These are phyloP conservation scores for Chromis chromis DNA, from an alignment of 2,797 vertebrate genomes.

Conservation along the genomic window DNA sequence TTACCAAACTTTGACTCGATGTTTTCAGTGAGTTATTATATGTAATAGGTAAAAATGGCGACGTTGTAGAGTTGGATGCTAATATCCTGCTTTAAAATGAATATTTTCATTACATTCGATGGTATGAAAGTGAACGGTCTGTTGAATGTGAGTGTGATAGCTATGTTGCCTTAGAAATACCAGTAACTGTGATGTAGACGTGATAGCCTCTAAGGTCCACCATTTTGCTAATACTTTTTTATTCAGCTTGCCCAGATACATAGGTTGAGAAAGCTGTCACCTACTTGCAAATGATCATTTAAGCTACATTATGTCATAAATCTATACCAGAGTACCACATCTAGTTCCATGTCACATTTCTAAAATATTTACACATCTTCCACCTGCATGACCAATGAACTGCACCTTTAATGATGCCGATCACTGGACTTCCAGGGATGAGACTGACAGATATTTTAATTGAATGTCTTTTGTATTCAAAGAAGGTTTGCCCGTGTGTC, in stretches of 20 bases:
- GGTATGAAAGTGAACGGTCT: neutral
- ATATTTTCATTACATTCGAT: neutral
- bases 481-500: neutral
- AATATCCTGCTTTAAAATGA: neutral
- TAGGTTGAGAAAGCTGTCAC: neutral
- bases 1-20: fast-evolving
- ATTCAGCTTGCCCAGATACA: neutral
- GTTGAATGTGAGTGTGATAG: neutral
- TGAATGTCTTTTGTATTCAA: neutral
- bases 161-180: neutral
- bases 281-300: neutral
- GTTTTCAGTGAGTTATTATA: neutral
- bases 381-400: neutral
- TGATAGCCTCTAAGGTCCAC: neutral
- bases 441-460: neutral
- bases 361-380: neutral
- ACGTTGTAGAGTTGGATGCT: too few relatives aligned
- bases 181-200: neutral
- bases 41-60: neutral
- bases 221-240: neutral
- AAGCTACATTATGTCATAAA: neutral
- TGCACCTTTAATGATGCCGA: neutral
- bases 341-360: neutral
- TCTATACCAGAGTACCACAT: neutral
- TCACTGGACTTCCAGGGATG: neutral